Evolutionary conservation across 2,113 vertebrate species (phyloP).

Genomic region (Stictonetta naevosa): DNA sequence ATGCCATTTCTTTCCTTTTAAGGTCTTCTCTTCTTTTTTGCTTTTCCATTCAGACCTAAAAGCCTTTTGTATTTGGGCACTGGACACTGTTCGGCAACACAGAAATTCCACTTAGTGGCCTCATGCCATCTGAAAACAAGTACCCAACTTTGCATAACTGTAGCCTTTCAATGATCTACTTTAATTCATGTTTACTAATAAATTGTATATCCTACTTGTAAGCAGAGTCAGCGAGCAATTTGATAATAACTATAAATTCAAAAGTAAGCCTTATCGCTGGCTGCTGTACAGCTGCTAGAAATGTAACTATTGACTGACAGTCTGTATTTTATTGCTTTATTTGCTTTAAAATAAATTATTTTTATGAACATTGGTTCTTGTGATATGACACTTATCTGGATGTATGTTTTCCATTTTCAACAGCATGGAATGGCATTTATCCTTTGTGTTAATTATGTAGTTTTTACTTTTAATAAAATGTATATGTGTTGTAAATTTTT

Average conservation of each 20-base stretch:
- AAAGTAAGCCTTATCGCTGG: constrained; percentile 5
- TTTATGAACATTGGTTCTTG: neutral
- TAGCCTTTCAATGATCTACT: neutral
- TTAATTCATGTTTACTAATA: neutral
- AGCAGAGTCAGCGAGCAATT: neutral
- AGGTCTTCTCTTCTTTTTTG: neutral
- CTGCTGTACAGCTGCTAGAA: neutral
- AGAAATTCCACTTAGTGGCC: neutral
- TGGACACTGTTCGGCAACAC: neutral
- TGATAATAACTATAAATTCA: neutral
- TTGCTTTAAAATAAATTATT: neutral
- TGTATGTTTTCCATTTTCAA: constrained; percentile 33
- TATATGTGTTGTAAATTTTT: neutral
- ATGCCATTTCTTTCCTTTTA: neutral
- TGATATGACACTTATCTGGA: constrained; percentile 22
- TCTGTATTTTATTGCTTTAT: neutral
- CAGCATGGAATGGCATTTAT: neutral
- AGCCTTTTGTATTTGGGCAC: neutral
- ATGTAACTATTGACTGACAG: neutral
- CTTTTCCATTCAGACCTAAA: neutral
- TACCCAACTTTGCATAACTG: neutral
- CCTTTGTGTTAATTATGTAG: neutral
- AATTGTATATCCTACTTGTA: neutral
- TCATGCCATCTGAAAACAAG: neutral
- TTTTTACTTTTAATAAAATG: neutral